phyloP scores from a whole-genome alignment of 2,113 vertebrate species.

The Rhea americana region DNA sequence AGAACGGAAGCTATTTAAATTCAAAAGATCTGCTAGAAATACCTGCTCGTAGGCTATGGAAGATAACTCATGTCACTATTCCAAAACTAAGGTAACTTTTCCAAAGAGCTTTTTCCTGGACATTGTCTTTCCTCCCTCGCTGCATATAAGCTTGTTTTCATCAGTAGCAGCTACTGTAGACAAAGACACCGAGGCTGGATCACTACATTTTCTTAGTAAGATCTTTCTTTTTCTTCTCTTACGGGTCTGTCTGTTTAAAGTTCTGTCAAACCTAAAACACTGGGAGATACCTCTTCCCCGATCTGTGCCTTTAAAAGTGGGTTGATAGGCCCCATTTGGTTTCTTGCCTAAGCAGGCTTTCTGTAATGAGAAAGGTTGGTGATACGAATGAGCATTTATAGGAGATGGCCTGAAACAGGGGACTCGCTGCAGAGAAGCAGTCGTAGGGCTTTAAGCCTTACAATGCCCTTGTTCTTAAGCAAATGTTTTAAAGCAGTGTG shows the following conservation, averaged over 20 bases:
- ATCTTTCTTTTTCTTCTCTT: neutral
- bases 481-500: too few relatives aligned
- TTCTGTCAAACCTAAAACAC: neutral
- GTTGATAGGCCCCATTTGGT: fast-evolving
- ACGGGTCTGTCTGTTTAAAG: neutral
- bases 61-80: too few relatives aligned
- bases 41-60: too few relatives aligned
- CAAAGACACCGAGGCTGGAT: neutral
- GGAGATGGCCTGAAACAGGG: neutral
- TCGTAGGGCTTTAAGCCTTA: too few relatives aligned
- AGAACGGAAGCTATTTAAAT: too few relatives aligned
- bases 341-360: neutral
- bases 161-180: neutral
- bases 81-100: too few relatives aligned
- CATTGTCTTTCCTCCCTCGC: neutral
- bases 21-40: too few relatives aligned
- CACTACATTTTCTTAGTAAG: neutral
- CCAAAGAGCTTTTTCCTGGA: neutral
- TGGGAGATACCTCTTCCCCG: neutral
- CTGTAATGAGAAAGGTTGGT: neutral
- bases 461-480: neutral
- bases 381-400: neutral
- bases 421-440: too few relatives aligned
- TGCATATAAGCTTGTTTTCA: neutral
- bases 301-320: neutral